Percentiles rank a stretch among this genome's conserved stretches.
phyloP scores from a whole-genome alignment of 2,888 invertebrate species.

The Leucophora obtusa region DNA sequence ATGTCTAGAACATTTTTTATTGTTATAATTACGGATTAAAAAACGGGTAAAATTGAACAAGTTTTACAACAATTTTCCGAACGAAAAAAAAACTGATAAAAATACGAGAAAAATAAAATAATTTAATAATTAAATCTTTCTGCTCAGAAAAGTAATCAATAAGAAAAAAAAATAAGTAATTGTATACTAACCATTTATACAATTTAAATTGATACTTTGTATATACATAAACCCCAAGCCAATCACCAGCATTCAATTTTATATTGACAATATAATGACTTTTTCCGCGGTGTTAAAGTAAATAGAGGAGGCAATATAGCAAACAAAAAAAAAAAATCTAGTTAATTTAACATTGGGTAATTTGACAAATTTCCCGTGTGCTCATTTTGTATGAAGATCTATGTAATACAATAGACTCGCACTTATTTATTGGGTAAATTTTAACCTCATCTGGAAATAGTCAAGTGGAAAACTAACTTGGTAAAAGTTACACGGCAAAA shows the following conservation, averaged over 20 bases:
- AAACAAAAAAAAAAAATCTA: constrained; percentile 39
- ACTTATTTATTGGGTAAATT: too few relatives aligned
- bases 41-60: constrained; percentile 30
- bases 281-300: constrained; percentile 39
- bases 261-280: constrained; percentile 63
- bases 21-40: constrained; percentile 33
- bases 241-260: constrained; percentile 47
- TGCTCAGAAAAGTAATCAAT: constrained; percentile 43
- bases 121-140: constrained; percentile 44
- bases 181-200: constrained; percentile 45
- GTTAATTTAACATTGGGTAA: constrained; percentile 64
- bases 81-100: background rate
- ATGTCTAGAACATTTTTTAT: constrained; percentile 42
- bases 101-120: constrained; percentile 48
- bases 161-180: constrained; percentile 14
- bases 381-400: constrained; percentile 41
- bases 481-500: too few relatives aligned
- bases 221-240: constrained; percentile 1
- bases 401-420: background rate
- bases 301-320: background rate
- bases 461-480: too few relatives aligned
- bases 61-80: constrained; percentile 24
- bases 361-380: constrained; percentile 64
- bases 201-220: constrained; percentile 40
- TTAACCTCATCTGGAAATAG: too few relatives aligned